phyloP scores from a whole-genome alignment of 2,113 vertebrate species.

The Prolemur simus region DNA sequence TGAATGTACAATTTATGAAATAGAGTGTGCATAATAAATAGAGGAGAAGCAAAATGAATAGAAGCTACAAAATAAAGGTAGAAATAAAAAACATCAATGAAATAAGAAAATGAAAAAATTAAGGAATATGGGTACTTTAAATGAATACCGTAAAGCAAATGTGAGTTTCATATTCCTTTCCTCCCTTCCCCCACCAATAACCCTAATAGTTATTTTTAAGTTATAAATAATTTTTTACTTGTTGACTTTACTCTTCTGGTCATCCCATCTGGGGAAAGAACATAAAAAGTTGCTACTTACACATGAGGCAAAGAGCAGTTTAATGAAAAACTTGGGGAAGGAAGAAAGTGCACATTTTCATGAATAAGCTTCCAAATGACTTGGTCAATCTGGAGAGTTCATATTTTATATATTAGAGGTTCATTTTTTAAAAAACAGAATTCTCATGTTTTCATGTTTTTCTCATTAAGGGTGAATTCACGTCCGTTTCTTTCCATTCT shows the following conservation, averaged over 20 bases:
- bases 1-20: not conserved
- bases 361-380: constrained; percentile 68
- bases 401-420: constrained; percentile 66
- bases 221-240: constrained; percentile 71
- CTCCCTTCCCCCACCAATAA: not conserved
- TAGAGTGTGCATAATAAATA: not conserved
- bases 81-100: not conserved
- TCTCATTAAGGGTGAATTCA: constrained; percentile 66
- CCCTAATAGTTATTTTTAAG: constrained; percentile 46
- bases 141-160: not conserved
- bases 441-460: constrained; percentile 65
- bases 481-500: constrained; percentile 34
- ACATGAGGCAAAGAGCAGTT: constrained; percentile 55
- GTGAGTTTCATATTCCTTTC: not conserved
- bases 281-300: constrained; percentile 64
- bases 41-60: not conserved
- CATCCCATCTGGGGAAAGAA: constrained; percentile 64
- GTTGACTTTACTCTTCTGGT: constrained; percentile 66
- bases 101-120: not conserved
- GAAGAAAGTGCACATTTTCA: constrained; percentile 60
- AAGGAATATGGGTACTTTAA: not conserved
- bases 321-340: constrained; percentile 69
- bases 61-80: not conserved
- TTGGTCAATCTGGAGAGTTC: constrained; percentile 51
- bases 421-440: constrained; percentile 29